Base-by-base conservation (phyloP, 2,797 vertebrate species). In the Argentina silus region DNA sequence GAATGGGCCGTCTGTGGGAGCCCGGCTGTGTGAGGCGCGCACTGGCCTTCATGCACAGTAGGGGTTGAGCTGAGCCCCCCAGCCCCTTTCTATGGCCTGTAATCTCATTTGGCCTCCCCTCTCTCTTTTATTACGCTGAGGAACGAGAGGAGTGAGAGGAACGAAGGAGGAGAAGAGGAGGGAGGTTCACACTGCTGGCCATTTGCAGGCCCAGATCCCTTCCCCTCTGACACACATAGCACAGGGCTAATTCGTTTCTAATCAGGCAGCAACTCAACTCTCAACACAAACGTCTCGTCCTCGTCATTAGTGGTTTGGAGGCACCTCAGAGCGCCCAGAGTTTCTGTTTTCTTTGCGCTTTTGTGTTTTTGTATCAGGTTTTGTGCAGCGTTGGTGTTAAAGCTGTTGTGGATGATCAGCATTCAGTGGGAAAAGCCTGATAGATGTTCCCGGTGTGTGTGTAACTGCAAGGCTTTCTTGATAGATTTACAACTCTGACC, bases 11-110 rank as follows among this genome's bases (percentile, higher is more conserved):
- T 95, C 93, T 90, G 90, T 94, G 93, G 94, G 93, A 94, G 92
- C 91, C 89, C 87, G 91, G 92, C 91, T 89, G 90, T 94, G 92
- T 93, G 90, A 92, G 92, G 91, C 90, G 89, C 85, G 89, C 93
- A 91, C 94, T 92, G 93, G 94, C 93, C 95, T 95, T 94, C 95
- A 93, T 91, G 95, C 97, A 94, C 96, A 97, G 97, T 95, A 94
- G 96, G 97, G 96, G 96, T 95, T 95, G 93, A 95, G 93, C 95
- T 92, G 95, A 95, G 94, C 95, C 94, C 43, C 93, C 94, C 86
- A 87, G 88, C 86, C 91, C 92, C 92, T 95, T 95, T 96, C 95
- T 96, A 94, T 93, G 92, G 91, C 86, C 87, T 95, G 93, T 94
- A 94, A 96, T 96, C 95, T 96, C 94, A 96, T 96, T 97, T 96